Conservation (phyloP, 1,140 invertebrate genomes). For the Heterodera schachtii region DNA sequence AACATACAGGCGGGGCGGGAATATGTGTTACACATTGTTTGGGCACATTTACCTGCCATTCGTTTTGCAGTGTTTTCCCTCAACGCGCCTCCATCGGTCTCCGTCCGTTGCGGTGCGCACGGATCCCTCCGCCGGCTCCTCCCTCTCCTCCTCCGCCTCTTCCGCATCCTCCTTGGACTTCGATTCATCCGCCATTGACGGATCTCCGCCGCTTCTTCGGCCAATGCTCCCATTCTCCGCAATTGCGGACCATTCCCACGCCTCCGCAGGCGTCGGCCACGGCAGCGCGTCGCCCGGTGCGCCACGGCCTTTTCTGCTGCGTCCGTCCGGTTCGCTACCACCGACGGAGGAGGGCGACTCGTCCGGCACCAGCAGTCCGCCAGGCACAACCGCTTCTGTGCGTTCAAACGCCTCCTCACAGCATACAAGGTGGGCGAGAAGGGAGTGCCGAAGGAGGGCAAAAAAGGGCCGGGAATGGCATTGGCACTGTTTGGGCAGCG, state of each 20-base stretch:
- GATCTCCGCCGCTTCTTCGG: slow-evolving; percentile 3
- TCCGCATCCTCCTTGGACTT: background rate
- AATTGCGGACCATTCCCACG: background rate
- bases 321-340: slow-evolving; percentile 5
- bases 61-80: background rate
- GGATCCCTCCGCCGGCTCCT: background rate
- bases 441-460: background rate
- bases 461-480: too few species aligned
- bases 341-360: slow-evolving; percentile 1
- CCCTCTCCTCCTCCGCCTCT: background rate
- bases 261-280: background rate
- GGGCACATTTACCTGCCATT: background rate
- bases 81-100: background rate
- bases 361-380: slow-evolving; percentile 32
- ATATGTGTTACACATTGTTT: too few species aligned
- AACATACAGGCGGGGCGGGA: too few species aligned
- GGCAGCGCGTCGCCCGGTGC: background rate
- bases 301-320: background rate
- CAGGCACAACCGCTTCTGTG: slow-evolving; percentile 44
- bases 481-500: too few species aligned
- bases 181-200: background rate
- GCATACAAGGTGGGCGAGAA: slow-evolving; percentile 40
- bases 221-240: background rate
- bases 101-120: background rate
- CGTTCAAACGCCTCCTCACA: slow-evolving; percentile 42